A percentile compares a stretch with the other conserved stretches of the same genome.
phyloP scores from a whole-genome alignment of 2,888 invertebrate species.

The Keiferia lycopersicella region DNA sequence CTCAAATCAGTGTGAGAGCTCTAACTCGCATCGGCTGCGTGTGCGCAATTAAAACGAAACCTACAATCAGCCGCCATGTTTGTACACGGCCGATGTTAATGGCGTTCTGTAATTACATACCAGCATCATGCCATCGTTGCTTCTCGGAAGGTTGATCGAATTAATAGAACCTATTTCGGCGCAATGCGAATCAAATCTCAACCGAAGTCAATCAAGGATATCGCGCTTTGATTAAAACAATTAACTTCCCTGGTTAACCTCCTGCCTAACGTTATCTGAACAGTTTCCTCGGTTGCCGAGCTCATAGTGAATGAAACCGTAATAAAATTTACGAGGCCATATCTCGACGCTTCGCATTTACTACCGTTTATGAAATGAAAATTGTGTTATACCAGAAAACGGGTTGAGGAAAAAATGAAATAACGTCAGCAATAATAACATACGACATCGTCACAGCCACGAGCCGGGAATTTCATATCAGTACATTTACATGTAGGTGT shows the following conservation, averaged over 20 bases:
- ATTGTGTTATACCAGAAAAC: constrained; percentile 20
- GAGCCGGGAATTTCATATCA: constrained; percentile 68
- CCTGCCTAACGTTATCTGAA: constrained; percentile 6
- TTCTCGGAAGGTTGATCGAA: constrained; percentile 79
- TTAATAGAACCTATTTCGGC: constrained; percentile 76
- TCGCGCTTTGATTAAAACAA: constrained; percentile 24
- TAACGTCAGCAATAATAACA: constrained; percentile 53
- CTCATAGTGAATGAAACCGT: constrained; percentile 10
- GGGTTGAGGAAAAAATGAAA: constrained; percentile 33
- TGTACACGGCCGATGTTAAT: constrained; percentile 81
- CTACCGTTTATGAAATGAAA: constrained; percentile 25
- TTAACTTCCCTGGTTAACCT: constrained; percentile 14
- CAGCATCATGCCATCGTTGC: constrained; percentile 73
- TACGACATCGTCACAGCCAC: constrained; percentile 51
- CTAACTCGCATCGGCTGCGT: constrained; percentile 74
- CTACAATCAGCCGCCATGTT: constrained; percentile 81
- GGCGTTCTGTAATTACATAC: constrained; percentile 79
- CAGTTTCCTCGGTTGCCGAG: constrained; percentile 1
- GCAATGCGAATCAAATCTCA: constrained; percentile 43
- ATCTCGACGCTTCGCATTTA: constrained; percentile 16
- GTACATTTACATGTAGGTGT: constrained; percentile 59
- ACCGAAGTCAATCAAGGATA: constrained; percentile 31
- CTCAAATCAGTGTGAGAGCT: constrained; percentile 67
- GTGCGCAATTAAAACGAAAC: constrained; percentile 81
- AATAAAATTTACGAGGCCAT: constrained; percentile 10